A percentile compares a stretch with the other conserved stretches of the same genome.
Evolutionary conservation across 92 coral and sea anemone species (phyloP).

Genomic region (Paragorgia papillata): DNA sequence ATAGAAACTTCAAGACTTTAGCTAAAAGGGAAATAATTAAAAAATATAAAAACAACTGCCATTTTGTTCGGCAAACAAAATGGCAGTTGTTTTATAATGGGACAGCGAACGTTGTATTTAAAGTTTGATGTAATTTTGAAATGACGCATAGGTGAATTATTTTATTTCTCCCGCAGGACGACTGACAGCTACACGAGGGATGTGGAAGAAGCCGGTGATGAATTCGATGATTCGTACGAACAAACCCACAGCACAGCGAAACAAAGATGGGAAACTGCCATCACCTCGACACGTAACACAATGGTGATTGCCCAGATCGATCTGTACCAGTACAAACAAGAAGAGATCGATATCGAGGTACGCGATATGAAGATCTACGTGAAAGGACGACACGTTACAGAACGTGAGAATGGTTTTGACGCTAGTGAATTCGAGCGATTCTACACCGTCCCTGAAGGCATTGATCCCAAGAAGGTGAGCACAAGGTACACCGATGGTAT

Average conservation of each 20-base stretch:
- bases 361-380: constrained; percentile 54
- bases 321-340: constrained; percentile 37
- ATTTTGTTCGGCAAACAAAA: no score
- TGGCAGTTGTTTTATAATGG: no score
- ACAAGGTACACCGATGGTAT: constrained; percentile 84
- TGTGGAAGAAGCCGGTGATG: constrained; percentile 16
- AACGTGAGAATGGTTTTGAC: constrained; percentile 86
- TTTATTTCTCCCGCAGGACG: neutral
- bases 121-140: no score
- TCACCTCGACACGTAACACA: constrained; percentile 26
- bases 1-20: no score
- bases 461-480: constrained; percentile 71
- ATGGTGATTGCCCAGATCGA: constrained; percentile 41
- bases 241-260: neutral
- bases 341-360: constrained; percentile 36
- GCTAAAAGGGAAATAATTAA: no score
- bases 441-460: constrained; percentile 84
- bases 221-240: constrained; percentile 25
- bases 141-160: no score
- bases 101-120: no score
- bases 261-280: constrained; percentile 31
- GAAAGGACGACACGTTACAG: constrained; percentile 82
- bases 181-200: constrained; percentile 22
- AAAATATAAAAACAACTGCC: no score
- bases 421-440: constrained; percentile 85